A percentile compares a stretch with the other conserved stretches of the same genome.
phyloP scores from a whole-genome alignment of 2,888 invertebrate species.

The Folsomia manolachei region DNA sequence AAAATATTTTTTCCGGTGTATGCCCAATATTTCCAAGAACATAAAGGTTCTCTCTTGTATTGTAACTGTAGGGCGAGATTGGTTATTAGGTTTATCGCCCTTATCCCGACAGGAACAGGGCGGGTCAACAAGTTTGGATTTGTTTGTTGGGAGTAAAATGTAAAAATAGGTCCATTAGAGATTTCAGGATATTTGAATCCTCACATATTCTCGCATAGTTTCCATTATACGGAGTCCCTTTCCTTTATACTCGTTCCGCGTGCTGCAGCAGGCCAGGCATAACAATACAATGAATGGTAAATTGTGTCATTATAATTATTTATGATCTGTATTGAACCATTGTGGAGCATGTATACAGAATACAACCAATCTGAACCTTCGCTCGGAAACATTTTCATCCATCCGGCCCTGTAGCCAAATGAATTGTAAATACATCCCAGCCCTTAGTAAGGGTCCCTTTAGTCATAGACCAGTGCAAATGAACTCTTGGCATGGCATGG shows the following conservation, averaged over 20 bases:
- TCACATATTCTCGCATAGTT: no score
- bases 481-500: no score
- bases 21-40: no score
- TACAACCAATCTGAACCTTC: no score
- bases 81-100: no score
- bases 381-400: background rate
- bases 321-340: background rate
- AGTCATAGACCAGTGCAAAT: no score
- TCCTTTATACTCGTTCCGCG: no score
- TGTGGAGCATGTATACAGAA: background rate
- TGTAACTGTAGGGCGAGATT: no score
- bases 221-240: background rate
- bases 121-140: background rate
- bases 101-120: background rate
- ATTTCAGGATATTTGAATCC: background rate
- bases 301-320: slow-evolving; percentile 8
- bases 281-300: no score
- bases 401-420: background rate
- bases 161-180: background rate
- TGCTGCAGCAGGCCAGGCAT: background rate
- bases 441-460: no score
- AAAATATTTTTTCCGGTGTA: no score
- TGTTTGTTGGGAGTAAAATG: background rate
- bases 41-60: no score
- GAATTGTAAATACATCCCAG: background rate